These are phyloP conservation scores for Bombus impatiens DNA, from an alignment of 1,140 invertebrate species.

Conservation along the genomic window DNA sequence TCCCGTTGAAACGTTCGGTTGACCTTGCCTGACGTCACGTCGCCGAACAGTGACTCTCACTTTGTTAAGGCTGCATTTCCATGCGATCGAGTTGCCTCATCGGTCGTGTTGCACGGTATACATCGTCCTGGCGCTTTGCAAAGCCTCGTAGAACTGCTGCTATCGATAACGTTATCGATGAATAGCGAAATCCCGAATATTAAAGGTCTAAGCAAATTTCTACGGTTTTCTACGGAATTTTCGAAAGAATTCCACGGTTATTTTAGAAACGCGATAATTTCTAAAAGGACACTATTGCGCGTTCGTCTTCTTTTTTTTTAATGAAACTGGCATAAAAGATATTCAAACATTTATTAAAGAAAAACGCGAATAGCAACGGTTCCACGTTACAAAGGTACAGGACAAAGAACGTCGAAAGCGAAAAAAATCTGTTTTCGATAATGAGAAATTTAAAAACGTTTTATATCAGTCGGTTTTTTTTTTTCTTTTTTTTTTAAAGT, in stretches of 20 bases:
- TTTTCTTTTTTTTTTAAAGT: too few relatives aligned
- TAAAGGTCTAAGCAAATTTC: too few relatives aligned
- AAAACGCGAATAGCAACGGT: background rate
- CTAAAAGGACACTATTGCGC: too few relatives aligned
- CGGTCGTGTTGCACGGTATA: background rate
- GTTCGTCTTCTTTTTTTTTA: background rate
- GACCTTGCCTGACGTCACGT: conserved; percentile 65
- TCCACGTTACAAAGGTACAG: background rate
- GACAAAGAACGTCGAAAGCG: background rate
- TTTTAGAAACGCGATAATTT: too few relatives aligned
- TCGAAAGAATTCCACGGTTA: too few relatives aligned
- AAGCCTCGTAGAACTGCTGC: background rate
- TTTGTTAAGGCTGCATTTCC: conserved; percentile 48
- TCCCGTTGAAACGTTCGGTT: conserved; percentile 60
- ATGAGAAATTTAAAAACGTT: background rate
- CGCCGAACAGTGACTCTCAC: conserved; percentile 62
- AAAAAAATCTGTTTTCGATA: background rate
- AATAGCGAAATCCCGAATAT: too few relatives aligned
- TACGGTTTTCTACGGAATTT: too few relatives aligned
- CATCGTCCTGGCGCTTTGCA: background rate
- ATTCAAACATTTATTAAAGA: too few relatives aligned
- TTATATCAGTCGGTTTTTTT: background rate
- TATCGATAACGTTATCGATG: background rate
- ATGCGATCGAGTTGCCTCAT: conserved; percentile 42
- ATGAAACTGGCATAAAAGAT: background rate